These are phyloP conservation scores for Brachyptera putata DNA, from an alignment of 2,888 invertebrate species.

Conservation along the genomic window DNA sequence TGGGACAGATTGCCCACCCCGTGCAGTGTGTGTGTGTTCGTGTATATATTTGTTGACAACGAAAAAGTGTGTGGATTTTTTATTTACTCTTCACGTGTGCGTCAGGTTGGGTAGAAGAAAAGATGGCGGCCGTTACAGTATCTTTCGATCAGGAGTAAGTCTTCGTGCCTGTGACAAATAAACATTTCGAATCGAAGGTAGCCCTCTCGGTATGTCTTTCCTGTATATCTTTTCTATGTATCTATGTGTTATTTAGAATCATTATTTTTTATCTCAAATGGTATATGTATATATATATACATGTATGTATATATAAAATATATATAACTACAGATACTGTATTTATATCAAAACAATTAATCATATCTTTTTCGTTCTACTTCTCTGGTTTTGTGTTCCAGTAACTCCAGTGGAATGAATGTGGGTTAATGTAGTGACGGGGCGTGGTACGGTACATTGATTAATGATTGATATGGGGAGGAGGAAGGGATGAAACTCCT, in stretches of 20 bases:
- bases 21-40: constrained; percentile 19
- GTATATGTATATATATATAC: too few species aligned
- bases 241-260: too few species aligned
- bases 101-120: constrained; percentile 24
- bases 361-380: too few species aligned
- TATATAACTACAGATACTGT: too few species aligned
- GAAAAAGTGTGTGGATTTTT: constrained; percentile 25
- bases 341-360: too few species aligned
- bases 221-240: not conserved
- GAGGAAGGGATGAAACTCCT: constrained; percentile 1
- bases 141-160: constrained; percentile 29
- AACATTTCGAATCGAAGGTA: not conserved
- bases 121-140: constrained; percentile 30
- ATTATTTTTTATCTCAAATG: too few species aligned
- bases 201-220: not conserved
- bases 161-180: not conserved
- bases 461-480: constrained; percentile 7
- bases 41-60: too few species aligned
- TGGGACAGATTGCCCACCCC: not conserved
- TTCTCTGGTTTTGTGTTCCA: too few species aligned
- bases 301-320: too few species aligned
- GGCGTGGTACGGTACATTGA: constrained; percentile 17
- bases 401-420: too few species aligned
- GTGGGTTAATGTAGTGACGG: constrained; percentile 15
- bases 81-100: constrained; percentile 31